Conservation (phyloP, 2,113 vertebrate species). For the Damaliscus lunatus region DNA sequence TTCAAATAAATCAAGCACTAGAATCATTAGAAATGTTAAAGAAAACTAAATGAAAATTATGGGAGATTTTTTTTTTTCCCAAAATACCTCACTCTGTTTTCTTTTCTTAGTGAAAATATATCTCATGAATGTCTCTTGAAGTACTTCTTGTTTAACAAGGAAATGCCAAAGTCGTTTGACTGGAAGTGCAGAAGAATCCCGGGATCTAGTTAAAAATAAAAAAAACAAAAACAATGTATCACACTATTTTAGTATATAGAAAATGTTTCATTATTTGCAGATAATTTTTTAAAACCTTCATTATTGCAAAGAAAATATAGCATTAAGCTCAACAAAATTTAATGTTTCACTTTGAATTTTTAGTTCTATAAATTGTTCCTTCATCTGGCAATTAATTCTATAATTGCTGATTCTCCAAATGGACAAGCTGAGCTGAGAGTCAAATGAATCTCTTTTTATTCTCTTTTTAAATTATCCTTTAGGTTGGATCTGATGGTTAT, state of each 20-base stretch:
- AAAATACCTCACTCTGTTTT: slow-evolving; percentile 96
- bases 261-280: not conserved
- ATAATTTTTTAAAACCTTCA: not conserved
- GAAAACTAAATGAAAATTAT: slow-evolving; percentile 19
- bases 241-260: not conserved
- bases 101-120: slow-evolving; percentile 99
- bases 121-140: slow-evolving; percentile 96
- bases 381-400: not conserved
- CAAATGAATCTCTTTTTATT: not conserved
- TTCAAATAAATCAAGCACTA: slow-evolving; percentile 9
- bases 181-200: slow-evolving; percentile 92
- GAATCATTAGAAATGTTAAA: slow-evolving; percentile 26
- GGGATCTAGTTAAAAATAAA: slow-evolving; percentile 82
- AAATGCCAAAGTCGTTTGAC: slow-evolving; percentile 96
- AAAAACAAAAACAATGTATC: not conserved
- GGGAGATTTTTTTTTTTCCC: not conserved
- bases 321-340: not conserved
- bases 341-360: slow-evolving; percentile 10
- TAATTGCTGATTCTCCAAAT: not conserved
- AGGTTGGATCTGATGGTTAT: not conserved
- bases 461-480: not conserved
- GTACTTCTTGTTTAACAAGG: slow-evolving; percentile 96
- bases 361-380: slow-evolving; percentile 10
- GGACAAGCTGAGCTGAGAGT: not conserved
- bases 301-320: not conserved